Evolutionary conservation across 2,113 vertebrate species (phyloP).

Genomic region (Chinchilla lanigera): DNA sequence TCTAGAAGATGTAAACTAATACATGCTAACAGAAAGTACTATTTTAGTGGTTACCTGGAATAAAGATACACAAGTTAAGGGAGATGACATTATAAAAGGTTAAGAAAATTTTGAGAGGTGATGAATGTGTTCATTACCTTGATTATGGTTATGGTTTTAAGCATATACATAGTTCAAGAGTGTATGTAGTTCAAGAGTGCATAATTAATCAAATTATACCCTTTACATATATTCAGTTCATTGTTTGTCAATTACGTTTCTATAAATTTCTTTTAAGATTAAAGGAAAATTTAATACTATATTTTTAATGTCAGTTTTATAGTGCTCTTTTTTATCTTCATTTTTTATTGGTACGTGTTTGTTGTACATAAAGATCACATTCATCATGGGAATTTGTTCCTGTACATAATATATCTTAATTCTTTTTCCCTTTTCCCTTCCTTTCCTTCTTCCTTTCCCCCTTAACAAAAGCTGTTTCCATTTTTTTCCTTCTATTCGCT

Average conservation of each 20-base stretch:
- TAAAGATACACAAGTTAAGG: not conserved
- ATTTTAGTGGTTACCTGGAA: not conserved
- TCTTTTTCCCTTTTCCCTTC: not conserved
- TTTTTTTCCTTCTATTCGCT: not conserved
- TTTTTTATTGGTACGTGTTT: not conserved
- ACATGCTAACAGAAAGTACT: not conserved
- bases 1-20: not conserved
- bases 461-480: not conserved
- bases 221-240: not conserved
- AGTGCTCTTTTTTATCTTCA: not conserved
- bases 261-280: not conserved
- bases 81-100: not conserved
- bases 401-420: not conserved
- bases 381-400: not conserved
- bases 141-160: not conserved
- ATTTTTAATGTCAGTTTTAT: not conserved
- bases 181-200: not conserved
- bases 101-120: not conserved
- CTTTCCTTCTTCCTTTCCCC: too few species aligned
- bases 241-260: not conserved
- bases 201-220: not conserved
- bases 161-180: not conserved
- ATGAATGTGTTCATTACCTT: not conserved
- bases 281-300: not conserved
- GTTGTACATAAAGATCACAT: not conserved